Evolutionary conservation across 92 coral and sea anemone genomes (phyloP).

Genomic region (Pocillopora meandrina): DNA sequence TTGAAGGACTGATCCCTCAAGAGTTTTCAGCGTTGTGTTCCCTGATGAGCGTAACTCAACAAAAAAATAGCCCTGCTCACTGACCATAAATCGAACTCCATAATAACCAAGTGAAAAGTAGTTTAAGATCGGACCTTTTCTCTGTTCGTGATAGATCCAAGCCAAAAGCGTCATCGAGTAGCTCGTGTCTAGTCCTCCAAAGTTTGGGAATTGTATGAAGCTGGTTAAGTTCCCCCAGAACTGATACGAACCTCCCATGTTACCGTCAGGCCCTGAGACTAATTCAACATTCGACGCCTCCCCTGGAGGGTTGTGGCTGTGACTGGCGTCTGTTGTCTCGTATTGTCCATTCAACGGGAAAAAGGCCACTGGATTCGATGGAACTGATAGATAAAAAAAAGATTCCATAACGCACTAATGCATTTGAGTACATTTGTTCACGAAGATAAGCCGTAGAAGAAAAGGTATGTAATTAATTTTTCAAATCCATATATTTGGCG

Average conservation of each 20-base stretch:
- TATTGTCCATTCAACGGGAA: conserved; percentile 31
- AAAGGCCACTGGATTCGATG: conserved; percentile 21
- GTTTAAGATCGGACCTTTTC: neutral
- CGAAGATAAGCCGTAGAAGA: no score
- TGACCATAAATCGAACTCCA: neutral
- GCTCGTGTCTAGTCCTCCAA: conserved; percentile 37
- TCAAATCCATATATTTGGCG: no score
- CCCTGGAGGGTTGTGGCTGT: conserved; percentile 33
- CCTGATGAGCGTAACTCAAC: neutral
- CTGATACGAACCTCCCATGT: conserved; percentile 45
- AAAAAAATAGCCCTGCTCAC: neutral
- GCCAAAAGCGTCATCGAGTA: conserved; percentile 19
- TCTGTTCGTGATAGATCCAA: conserved; percentile 30
- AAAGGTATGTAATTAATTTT: no score
- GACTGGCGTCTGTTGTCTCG: conserved; percentile 39
- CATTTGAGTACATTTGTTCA: no score
- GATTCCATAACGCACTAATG: no score
- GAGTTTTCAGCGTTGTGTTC: neutral
- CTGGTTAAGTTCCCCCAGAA: conserved; percentile 39
- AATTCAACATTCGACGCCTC: conserved; percentile 6
- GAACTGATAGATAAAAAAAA: neutral
- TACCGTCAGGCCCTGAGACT: conserved; percentile 45
- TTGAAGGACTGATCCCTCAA: neutral
- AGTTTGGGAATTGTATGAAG: conserved; percentile 28
- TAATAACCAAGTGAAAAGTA: neutral